Conservation (phyloP, 2,113 vertebrate genomes). For the Cariama cristata region DNA sequence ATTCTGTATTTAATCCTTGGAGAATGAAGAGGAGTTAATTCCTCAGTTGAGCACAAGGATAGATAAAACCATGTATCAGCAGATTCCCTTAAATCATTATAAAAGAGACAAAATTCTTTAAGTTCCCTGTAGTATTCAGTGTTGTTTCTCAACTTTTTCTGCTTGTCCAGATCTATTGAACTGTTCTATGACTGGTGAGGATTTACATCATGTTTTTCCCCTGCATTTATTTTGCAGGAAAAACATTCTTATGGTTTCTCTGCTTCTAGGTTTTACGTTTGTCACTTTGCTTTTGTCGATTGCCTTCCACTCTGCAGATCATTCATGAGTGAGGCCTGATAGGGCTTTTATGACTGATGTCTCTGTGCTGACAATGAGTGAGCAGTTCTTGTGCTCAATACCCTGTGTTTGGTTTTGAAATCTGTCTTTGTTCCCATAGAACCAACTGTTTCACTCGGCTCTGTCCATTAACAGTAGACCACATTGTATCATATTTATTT, state of each 20-base stretch:
- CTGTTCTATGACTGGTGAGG: not conserved
- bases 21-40: not conserved
- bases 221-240: not conserved
- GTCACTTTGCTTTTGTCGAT: not conserved
- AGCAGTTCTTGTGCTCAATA: not conserved
- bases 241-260: not conserved
- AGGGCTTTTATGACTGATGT: not conserved
- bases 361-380: not conserved
- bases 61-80: not conserved
- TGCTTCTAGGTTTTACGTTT: not conserved
- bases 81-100: not conserved
- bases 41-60: not conserved
- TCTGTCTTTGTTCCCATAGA: conserved; percentile 14
- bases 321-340: not conserved
- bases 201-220: not conserved
- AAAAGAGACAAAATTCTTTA: not conserved
- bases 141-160: not conserved
- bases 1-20: not conserved
- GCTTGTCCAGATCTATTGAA: not conserved
- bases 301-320: not conserved
- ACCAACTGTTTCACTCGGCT: not conserved
- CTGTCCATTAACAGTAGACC: conserved; percentile 27
- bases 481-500: conserved; percentile 35
- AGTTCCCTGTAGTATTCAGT: not conserved
- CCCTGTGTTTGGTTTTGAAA: not conserved